Evolutionary conservation across 2,113 vertebrate species (phyloP), one percentile per base, ranked within the genome.

Genomic region (Empidonax alnorum): DNA sequence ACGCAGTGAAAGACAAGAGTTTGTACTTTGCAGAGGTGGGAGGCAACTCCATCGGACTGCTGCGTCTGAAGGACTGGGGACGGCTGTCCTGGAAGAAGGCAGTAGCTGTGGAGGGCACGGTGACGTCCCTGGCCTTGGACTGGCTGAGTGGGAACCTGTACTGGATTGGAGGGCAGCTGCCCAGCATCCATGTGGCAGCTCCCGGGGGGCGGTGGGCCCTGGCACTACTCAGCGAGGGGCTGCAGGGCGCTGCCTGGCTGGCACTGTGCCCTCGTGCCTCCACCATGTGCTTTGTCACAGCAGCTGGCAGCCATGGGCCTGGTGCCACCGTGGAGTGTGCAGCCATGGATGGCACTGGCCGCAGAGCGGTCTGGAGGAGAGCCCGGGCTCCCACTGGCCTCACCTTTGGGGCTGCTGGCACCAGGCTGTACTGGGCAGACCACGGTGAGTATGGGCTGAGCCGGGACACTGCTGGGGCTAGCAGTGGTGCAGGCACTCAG

Each of bases 81-180:
- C 97, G 98, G 33, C 88, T 91, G 3, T 97, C 96, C 11, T 94
- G 97, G 88, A 98, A 98, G 73, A 96, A 89, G 59, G 75, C 97
- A 3, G 35, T 99, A 33, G 95, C 97, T 22, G 97, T 98, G 49
- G 84, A 97, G 50, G 99, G 98, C 55, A 62, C 23, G 0, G 97
- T 99, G 75, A 96, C 90, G 0, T 98, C 98, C 46, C 82, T 99
- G 71, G 98, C 99, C 35, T 96, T 99, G 28, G 99, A 99, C 97
- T 99, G 99, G 99, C 93, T 99, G 85, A 99, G 98, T 1, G 97
- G 97, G 6, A 99, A 99, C 94, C 86, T 99, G 35, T 99, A 99
- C 95, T 99, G 99, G 99, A 99, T 99, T 14, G 98, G 97, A 69
- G 95, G 52, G 3, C 87, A 92, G 21, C 97, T 91, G 0, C 91